phyloP scores from a whole-genome alignment of 2,797 vertebrate species.

The Spinus olivaceus region DNA sequence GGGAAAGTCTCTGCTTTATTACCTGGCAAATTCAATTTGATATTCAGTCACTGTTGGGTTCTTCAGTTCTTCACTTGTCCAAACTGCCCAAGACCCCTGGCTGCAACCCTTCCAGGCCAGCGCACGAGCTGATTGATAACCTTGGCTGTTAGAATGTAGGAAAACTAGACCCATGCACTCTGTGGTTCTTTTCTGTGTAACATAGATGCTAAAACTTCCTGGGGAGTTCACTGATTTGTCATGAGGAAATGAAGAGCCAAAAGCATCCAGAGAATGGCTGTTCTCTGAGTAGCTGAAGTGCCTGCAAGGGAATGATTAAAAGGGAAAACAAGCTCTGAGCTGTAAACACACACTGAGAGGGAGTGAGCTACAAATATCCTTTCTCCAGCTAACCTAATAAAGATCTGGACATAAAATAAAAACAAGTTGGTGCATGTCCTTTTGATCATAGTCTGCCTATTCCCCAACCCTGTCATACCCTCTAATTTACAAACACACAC shows the following conservation, averaged over 20 bases:
- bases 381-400: background rate
- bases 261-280: background rate
- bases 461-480: background rate
- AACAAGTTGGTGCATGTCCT: background rate
- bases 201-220: background rate
- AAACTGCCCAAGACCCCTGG: background rate
- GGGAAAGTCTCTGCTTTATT: background rate
- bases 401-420: background rate
- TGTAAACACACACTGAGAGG: background rate
- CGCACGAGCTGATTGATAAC: rapidly evolving
- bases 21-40: background rate
- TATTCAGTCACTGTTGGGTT: background rate
- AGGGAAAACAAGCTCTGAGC: background rate
- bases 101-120: background rate
- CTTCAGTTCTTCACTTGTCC: background rate
- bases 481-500: background rate
- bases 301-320: background rate
- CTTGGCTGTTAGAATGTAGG: background rate
- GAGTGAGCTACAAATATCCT: background rate
- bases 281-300: background rate
- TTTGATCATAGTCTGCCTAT: background rate
- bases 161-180: background rate
- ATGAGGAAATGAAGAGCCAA: background rate
- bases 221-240: background rate
- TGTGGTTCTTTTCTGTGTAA: background rate